These are phyloP conservation scores for Dipodomys stephensi DNA, from an alignment of 2,113 vertebrate species.

Conservation along the genomic window DNA sequence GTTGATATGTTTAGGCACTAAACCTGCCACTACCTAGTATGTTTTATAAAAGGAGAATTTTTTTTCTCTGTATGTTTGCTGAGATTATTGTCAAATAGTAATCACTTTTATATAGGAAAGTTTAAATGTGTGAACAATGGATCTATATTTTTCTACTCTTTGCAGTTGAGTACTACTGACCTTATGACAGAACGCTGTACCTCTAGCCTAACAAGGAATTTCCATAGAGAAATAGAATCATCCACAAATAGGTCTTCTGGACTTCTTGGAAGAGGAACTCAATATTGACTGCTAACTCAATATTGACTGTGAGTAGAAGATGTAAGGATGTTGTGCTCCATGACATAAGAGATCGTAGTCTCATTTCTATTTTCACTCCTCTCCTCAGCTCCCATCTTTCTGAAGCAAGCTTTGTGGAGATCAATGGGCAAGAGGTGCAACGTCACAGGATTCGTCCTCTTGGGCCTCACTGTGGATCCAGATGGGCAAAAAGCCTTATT, in stretches of 20 bases:
- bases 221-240: not conserved
- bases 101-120: not conserved
- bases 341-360: not conserved
- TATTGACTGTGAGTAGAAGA: not conserved
- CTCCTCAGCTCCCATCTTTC: not conserved
- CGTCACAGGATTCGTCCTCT: constrained; percentile 71
- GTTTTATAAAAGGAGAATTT: not conserved
- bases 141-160: not conserved
- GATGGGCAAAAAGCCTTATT: constrained; percentile 55
- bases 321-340: not conserved
- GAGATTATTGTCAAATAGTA: not conserved
- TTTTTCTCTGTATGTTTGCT: not conserved
- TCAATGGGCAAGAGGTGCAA: constrained; percentile 34
- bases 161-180: not conserved
- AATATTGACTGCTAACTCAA: not conserved
- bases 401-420: not conserved
- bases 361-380: not conserved
- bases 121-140: not conserved
- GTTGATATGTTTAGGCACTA: not conserved
- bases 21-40: not conserved
- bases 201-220: not conserved
- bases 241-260: not conserved
- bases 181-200: too few species aligned
- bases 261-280: not conserved
- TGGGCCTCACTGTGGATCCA: constrained; percentile 65